phyloP scores from a whole-genome alignment of 30 jellyfish, hydroid and myxozoan species.

The Pseudorhiza aurosa region DNA sequence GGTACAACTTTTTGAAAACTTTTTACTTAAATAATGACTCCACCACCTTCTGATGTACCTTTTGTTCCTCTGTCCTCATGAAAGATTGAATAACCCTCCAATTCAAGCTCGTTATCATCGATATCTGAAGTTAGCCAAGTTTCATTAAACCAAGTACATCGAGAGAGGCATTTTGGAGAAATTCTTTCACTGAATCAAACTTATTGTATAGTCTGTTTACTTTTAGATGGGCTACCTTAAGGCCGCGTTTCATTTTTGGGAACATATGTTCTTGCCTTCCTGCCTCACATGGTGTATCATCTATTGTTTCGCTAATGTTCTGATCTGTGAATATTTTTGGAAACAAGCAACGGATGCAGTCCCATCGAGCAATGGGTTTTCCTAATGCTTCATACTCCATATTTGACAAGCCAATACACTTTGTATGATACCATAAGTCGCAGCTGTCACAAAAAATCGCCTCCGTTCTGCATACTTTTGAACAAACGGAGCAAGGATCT shows the following conservation, averaged over 20 bases:
- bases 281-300: conserved; percentile 38
- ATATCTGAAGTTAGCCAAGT: conserved; percentile 58
- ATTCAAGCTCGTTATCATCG: conserved; percentile 44
- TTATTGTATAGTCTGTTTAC: conserved; percentile 35
- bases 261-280: conserved; percentile 45
- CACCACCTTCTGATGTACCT: conserved; percentile 50
- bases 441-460: conserved; percentile 54
- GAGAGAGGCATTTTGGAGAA: conserved; percentile 23
- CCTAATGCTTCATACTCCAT: conserved; percentile 56
- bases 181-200: conserved; percentile 40
- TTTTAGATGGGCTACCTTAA: conserved; percentile 19
- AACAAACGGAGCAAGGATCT: conserved; percentile 62
- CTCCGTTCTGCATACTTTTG: conserved; percentile 48
- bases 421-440: conserved; percentile 60
- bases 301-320: conserved; percentile 36
- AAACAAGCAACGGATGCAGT: conserved; percentile 46
- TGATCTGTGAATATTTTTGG: conserved; percentile 46
- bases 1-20: conserved; percentile 30
- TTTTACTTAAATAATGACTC: conserved; percentile 49
- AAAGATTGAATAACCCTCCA: conserved; percentile 47
- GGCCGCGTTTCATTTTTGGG: conserved; percentile 60
- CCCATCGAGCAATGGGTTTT: conserved; percentile 62
- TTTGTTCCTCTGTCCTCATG: conserved; percentile 55
- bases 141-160: conserved; percentile 43
- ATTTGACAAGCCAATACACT: conserved; percentile 55